Base-by-base conservation (phyloP, 2,113 vertebrate species). In the Protobothrops mucrosquamatus region DNA sequence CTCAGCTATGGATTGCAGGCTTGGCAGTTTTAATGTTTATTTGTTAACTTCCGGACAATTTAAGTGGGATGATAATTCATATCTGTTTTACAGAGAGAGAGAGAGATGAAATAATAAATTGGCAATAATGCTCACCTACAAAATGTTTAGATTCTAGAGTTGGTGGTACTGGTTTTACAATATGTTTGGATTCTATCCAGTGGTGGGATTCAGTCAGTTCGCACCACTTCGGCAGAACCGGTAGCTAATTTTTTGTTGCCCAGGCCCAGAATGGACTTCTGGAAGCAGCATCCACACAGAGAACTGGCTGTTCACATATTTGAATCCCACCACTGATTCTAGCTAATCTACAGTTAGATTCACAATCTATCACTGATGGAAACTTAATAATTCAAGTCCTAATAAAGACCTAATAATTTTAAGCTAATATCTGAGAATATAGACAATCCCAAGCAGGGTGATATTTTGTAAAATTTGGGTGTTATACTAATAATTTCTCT, bases 11-110 rank as follows among this genome's bases (percentile, higher is more conserved):
- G n/a, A 69, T 57, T 90, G 51, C 92, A 93, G 93, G 61, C 51
- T 92, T 94, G 94, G 96, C 74, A 88, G 94, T 69, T 96, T 94
- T 92, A 89, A 69, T 85, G 92, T 94, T 90, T 93, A 51, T 93
- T 87, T 93, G 90, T 87, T 93, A 92, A 26, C 85, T 34, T 92
- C 95, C 57, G 22, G 91, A 93, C 89, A 96, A 61, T 91, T 93
- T 94, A 95, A 92, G 89, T 57, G 46, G 51, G 43, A 61, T 86
- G 74, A 96, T 96, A 93, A 95, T 59, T 92, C 81, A 94, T 94
- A 96, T 94, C 91, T 96, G 95, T 91, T 94, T 90, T 48, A 54
- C 34, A 61, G 26, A 93, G 29, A 61, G 46, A 48, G 6, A 48
- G 56, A 64, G 18, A 81, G 59, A 54, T 23, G 94, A 92, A 94